Conservation (phyloP, 2,113 vertebrate species). For the Antechinus flavipes region DNA sequence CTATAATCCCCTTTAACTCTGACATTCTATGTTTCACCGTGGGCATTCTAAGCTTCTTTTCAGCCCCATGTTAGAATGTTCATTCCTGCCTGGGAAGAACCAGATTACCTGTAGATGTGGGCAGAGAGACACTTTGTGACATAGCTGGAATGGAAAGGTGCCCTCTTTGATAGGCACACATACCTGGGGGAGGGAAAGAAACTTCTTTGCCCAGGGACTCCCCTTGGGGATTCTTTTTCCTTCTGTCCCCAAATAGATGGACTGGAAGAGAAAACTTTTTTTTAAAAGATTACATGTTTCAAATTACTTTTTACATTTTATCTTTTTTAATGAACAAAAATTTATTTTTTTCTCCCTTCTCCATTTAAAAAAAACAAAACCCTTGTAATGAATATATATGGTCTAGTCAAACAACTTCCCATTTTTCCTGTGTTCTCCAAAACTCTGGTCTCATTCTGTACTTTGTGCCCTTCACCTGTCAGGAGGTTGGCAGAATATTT, state of each 20-base stretch:
- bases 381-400: not conserved
- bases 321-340: not conserved
- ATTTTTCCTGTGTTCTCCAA: not conserved
- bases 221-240: not conserved
- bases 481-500: not conserved
- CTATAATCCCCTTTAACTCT: not conserved
- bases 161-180: not conserved
- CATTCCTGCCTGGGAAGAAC: not conserved
- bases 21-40: not conserved
- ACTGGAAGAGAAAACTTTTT: not conserved
- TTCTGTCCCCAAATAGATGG: not conserved
- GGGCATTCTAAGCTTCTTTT: not conserved
- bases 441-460: not conserved
- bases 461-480: not conserved
- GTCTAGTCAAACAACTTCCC: not conserved
- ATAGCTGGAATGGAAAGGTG: not conserved
- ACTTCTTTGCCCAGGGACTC: not conserved
- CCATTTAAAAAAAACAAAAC: not conserved
- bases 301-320: not conserved
- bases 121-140: not conserved
- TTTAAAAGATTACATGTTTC: not conserved
- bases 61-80: not conserved
- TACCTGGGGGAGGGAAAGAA: not conserved
- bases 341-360: not conserved
- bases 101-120: not conserved